Percentiles rank a stretch among this genome's conserved stretches.
Conservation (phyloP, 2,888 invertebrate species). For the Leucophora obtusa region DNA sequence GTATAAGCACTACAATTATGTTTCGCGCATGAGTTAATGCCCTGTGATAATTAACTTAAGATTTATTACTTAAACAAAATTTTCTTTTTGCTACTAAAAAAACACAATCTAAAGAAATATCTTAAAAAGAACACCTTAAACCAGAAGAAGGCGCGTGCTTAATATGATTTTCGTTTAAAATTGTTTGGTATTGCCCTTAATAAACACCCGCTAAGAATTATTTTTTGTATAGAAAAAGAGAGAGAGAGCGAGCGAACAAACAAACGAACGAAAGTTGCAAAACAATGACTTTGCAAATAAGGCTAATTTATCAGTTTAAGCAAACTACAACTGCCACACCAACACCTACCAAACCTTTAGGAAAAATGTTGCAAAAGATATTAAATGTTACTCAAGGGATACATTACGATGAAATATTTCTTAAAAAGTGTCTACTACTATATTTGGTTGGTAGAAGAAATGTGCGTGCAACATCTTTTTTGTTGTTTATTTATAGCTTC, state of each 20-base stretch:
- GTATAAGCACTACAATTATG: slow-evolving; percentile 47
- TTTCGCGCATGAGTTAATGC: slow-evolving; percentile 73
- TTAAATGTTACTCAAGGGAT: slow-evolving; percentile 79
- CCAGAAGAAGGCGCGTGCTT: slow-evolving; percentile 43
- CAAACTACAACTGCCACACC: slow-evolving; percentile 47
- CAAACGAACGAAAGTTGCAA: slow-evolving; percentile 24
- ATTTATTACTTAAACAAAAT: slow-evolving; percentile 73
- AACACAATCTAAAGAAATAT: slow-evolving; percentile 42
- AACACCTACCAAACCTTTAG: slow-evolving; percentile 43
- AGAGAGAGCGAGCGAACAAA: not conserved
- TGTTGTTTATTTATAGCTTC: slow-evolving; percentile 53
- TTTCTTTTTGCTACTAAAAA: slow-evolving; percentile 64
- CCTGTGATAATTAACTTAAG: slow-evolving; percentile 76
- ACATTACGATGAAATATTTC: slow-evolving; percentile 80
- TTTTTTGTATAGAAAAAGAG: slow-evolving; percentile 48
- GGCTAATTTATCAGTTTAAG: slow-evolving; percentile 75
- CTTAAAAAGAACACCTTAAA: slow-evolving; percentile 7
- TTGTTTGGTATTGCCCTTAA: slow-evolving; percentile 24
- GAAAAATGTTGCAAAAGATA: slow-evolving; percentile 66
- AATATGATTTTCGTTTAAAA: slow-evolving; percentile 34
- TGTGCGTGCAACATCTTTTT: slow-evolving; percentile 66
- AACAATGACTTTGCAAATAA: slow-evolving; percentile 73
- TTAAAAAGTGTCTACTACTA: slow-evolving; percentile 76
- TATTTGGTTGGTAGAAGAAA: slow-evolving; percentile 63
- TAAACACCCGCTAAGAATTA: slow-evolving; percentile 58